Evolutionary conservation across 2,113 vertebrate species (phyloP).

Genomic region (Diadophis punctatus): DNA sequence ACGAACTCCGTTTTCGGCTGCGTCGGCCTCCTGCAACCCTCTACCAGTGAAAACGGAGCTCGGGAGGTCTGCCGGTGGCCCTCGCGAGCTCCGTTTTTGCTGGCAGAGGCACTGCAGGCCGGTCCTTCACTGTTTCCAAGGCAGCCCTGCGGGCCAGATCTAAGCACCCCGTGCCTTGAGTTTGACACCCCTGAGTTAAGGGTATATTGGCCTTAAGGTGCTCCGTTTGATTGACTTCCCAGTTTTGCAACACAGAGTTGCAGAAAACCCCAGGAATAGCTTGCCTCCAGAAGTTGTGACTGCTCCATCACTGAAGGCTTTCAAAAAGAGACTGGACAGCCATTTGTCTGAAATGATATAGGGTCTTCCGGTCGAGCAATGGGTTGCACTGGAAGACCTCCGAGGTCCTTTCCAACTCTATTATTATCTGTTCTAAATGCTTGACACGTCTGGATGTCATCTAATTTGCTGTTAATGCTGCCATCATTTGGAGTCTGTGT

Average conservation of each 20-base stretch:
- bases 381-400: background rate
- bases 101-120: too few relatives aligned
- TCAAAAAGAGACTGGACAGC: background rate
- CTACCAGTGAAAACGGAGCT: too few relatives aligned
- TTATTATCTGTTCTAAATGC: background rate
- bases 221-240: background rate
- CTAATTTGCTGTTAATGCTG: background rate
- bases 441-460: background rate
- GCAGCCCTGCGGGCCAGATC: too few relatives aligned
- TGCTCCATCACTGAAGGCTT: background rate
- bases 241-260: background rate
- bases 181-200: background rate
- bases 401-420: background rate
- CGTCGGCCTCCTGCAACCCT: too few relatives aligned
- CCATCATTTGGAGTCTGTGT: background rate
- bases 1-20: too few relatives aligned
- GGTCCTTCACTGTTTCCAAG: too few relatives aligned
- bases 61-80: too few relatives aligned
- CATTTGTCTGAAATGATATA: background rate
- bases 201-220: background rate
- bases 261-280: background rate
- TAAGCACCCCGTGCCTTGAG: too few relatives aligned
- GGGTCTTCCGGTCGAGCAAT: background rate
- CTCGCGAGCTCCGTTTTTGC: too few relatives aligned
- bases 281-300: too few relatives aligned